phyloP scores from a whole-genome alignment of 2,888 invertebrate species.

The Microplitis deprimator region DNA sequence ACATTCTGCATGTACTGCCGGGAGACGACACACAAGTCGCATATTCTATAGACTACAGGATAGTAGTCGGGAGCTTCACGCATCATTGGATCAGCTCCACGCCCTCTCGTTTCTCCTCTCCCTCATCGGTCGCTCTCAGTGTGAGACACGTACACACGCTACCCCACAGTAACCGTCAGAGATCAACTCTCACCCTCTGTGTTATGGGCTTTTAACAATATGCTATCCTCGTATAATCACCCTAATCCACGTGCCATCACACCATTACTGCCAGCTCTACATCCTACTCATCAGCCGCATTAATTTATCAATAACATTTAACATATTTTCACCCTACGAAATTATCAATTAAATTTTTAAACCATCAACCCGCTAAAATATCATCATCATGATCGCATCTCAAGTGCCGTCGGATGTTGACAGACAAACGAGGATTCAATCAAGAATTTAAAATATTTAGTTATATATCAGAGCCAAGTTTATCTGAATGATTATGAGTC shows the following conservation, averaged over 20 bases:
- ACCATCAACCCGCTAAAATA: too few relatives aligned
- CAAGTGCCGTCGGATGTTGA: background rate
- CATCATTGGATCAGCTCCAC: slow-evolving; percentile 61
- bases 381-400: too few relatives aligned
- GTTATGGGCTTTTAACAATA: slow-evolving; percentile 51
- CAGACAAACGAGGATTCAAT: slow-evolving; percentile 39
- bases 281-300: background rate
- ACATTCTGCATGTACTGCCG: slow-evolving; percentile 3
- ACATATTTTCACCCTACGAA: background rate
- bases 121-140: background rate
- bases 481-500: slow-evolving; percentile 69
- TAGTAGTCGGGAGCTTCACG: slow-evolving; percentile 51
- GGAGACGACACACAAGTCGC: slow-evolving; percentile 24
- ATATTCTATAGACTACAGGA: slow-evolving; percentile 32
- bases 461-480: slow-evolving; percentile 59
- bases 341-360: too few relatives aligned
- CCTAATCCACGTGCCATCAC: slow-evolving; percentile 62
- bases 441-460: slow-evolving; percentile 53
- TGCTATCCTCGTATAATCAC: slow-evolving; percentile 62
- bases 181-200: slow-evolving; percentile 43
- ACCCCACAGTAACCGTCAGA: background rate
- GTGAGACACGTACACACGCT: slow-evolving; percentile 7
- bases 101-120: slow-evolving; percentile 50
- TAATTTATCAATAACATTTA: slow-evolving; percentile 3
- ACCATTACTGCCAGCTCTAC: slow-evolving; percentile 53